A percentile compares a stretch with the other conserved stretches of the same genome.
phyloP scores from a whole-genome alignment of 2,888 invertebrate species.

The Agrochola circellaris region DNA sequence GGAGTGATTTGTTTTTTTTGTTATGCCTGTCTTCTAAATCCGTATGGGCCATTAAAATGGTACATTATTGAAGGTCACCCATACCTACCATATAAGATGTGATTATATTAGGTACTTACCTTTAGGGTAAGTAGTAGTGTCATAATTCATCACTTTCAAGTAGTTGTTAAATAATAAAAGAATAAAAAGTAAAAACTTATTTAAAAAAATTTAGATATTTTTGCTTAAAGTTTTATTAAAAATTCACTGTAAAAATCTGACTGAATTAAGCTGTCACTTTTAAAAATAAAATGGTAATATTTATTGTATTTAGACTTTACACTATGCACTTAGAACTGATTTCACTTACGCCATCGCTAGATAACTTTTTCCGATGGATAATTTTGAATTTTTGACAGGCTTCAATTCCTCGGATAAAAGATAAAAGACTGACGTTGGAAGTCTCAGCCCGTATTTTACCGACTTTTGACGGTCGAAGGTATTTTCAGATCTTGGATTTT shows the following conservation, averaged over 20 bases:
- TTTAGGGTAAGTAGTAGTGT: neutral
- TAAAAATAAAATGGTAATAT: neutral
- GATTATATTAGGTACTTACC: neutral
- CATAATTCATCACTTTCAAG: neutral
- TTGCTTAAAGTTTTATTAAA: neutral
- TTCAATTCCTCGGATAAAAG: too few relatives aligned
- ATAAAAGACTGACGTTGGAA: too few relatives aligned
- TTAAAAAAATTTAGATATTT: neutral
- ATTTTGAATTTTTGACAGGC: too few relatives aligned
- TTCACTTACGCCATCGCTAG: too few relatives aligned
- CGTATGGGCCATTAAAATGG: neutral
- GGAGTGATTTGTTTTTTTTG: neutral
- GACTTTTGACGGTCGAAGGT: too few relatives aligned
- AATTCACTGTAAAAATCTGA: neutral
- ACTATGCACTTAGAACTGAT: too few relatives aligned
- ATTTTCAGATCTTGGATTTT: neutral
- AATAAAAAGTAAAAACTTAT: neutral
- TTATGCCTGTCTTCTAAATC: neutral
- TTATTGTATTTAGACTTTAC: neutral
- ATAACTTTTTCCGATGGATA: too few relatives aligned
- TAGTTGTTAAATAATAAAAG: constrained; percentile 1
- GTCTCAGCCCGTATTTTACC: too few relatives aligned
- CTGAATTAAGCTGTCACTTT: neutral
- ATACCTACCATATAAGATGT: neutral
- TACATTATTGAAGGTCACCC: neutral